Conservation (phyloP, 2,797 vertebrate genomes). For the Parambassis ranga region DNA sequence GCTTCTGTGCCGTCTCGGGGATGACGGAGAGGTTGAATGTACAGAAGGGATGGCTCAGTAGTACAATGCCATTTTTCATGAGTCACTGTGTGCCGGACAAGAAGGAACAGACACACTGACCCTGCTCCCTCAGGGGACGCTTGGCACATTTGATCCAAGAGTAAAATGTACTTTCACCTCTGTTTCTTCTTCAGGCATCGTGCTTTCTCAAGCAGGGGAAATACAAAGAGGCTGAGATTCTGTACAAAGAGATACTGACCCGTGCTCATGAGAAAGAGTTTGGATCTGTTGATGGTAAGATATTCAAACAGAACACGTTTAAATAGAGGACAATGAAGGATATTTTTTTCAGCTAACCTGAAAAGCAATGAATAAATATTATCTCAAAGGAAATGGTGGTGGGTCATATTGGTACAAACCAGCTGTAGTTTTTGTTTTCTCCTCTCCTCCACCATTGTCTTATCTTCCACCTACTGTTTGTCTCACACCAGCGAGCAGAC, state of each 20-base stretch:
- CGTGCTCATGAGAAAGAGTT: slow-evolving; percentile 98
- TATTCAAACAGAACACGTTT: background rate
- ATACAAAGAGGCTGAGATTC: slow-evolving; percentile 94
- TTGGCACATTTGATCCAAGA: slow-evolving; percentile 9
- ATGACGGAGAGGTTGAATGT: slow-evolving; percentile 19
- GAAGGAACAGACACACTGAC: background rate
- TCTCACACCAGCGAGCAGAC: slow-evolving; percentile 54
- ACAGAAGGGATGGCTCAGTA: background rate
- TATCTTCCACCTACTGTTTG: slow-evolving; percentile 24
- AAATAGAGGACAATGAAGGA: background rate
- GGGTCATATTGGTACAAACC: background rate
- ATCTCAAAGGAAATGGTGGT: background rate
- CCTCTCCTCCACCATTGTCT: slow-evolving; percentile 3
- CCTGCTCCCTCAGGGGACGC: background rate
- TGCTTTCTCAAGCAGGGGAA: slow-evolving; percentile 98
- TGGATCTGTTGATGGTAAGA: slow-evolving; percentile 96
- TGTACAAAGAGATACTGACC: slow-evolving; percentile 99
- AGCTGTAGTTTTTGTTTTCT: slow-evolving; percentile 1
- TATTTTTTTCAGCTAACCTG: background rate
- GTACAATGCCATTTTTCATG: slow-evolving; percentile 15
- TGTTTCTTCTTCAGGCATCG: slow-evolving; percentile 84
- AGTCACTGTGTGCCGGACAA: background rate
- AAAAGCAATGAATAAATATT: background rate
- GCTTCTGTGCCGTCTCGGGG: background rate
- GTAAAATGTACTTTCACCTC: slow-evolving; percentile 10